Base-by-base conservation (phyloP, 1,140 invertebrate species). In the Aphelenchoides fujianensis region DNA sequence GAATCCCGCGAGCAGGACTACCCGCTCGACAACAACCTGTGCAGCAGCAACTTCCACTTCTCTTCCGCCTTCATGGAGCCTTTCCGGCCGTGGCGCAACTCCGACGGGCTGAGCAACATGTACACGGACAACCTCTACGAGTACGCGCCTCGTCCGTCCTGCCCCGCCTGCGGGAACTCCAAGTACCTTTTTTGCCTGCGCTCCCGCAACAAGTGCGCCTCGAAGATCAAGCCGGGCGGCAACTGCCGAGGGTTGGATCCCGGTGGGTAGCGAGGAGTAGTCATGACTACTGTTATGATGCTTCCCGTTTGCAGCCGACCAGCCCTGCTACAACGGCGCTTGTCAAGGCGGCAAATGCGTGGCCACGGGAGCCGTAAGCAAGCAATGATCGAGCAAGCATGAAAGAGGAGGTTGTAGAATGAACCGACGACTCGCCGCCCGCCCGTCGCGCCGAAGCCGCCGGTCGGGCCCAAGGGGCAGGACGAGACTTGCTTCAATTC, bases 91-190 rank as follows among this genome's bases (percentile, higher is more conserved):
- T 74, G 72, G 72, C 23, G 74, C 23, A 79, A 79, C 36, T 72
- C 69, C 28, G 79, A 80, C 63, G 79, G 76, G 9, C 41, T 80
- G 32, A 71, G 61, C 16, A 80, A 80, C 35, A 76, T 75, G 69
- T 80, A 77, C 64, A 80, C 79, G 9, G 78, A 79, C 37, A 82
- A 83, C 36, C 37, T 83, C 67, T 83, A 76, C 53, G 64, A 71
- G 52, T 83, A 77, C 57, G 82, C 76, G 28, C 78, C 82, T n/a
- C 53, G 82, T 12, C 82, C 82, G 36, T 70, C 71, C 7, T 83
- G 82, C 48, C 95, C 52, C 89, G 89, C 72, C 93, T 90, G 89
- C 98, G 99, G 67, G 91, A 89, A 73, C 90, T 89, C 64, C 98
- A 70, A 71, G 70, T 79, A 67, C 34, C 64, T 80, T 1, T 80